Percentiles rank a stretch among this genome's conserved stretches.
Conservation (phyloP, 2,888 invertebrate genomes). For the Xestia c-nigrum region DNA sequence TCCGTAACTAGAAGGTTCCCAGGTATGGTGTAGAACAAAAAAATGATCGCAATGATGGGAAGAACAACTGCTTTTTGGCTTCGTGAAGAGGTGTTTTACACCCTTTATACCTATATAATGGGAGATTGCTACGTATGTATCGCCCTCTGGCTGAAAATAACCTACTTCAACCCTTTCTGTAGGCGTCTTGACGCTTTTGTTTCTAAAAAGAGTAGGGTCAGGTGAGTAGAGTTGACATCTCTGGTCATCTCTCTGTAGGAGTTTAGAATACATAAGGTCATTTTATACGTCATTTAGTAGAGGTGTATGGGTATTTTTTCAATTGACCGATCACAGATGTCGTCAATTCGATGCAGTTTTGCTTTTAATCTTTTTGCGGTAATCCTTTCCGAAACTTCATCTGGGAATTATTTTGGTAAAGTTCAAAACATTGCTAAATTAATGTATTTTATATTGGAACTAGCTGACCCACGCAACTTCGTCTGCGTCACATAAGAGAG, state of each 20-base stretch:
- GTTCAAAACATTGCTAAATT: not conserved
- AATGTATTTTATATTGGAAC: not conserved
- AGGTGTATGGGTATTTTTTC: not conserved
- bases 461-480: too few relatives aligned
- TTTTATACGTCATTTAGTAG: not conserved
- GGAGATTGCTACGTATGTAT: not conserved
- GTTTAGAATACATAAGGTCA: conserved; percentile 1
- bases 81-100: too few relatives aligned
- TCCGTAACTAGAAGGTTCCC: too few relatives aligned
- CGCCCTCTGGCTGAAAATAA: conserved; percentile 37
- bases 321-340: not conserved
- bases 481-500: too few relatives aligned
- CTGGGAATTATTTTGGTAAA: not conserved
- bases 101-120: conserved; percentile 4
- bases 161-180: conserved; percentile 32
- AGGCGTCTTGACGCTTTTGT: conserved; percentile 44
- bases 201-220: conserved; percentile 42
- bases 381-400: not conserved
- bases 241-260: conserved; percentile 15
- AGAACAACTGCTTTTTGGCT: too few relatives aligned
- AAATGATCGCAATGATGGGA: too few relatives aligned
- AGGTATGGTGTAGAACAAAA: too few relatives aligned
- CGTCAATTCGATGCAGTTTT: not conserved
- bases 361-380: not conserved
- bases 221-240: conserved; percentile 36